These are phyloP conservation scores for Pollenia labialis DNA, from an alignment of 2,888 invertebrate genomes.

Conservation along the genomic window DNA sequence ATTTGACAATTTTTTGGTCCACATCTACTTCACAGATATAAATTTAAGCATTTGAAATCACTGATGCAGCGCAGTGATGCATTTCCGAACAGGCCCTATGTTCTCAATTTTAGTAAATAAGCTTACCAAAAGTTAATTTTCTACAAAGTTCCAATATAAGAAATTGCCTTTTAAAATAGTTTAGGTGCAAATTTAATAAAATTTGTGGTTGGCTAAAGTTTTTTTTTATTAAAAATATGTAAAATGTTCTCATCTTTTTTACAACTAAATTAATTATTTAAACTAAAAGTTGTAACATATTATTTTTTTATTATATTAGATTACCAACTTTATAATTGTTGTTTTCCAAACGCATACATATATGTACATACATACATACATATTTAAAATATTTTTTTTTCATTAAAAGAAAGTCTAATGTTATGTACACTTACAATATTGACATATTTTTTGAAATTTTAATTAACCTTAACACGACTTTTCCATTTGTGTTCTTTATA, in stretches of 20 bases:
- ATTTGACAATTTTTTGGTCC: no score
- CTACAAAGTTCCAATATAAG: no score
- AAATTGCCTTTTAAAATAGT: neutral
- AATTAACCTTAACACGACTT: constrained; percentile 21
- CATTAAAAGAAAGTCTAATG: constrained; percentile 17
- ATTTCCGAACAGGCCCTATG: no score
- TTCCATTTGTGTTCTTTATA: constrained; percentile 67
- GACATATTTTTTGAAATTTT: constrained; percentile 14
- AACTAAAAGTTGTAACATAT: constrained; percentile 37
- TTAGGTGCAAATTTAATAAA: neutral
- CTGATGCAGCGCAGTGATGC: no score
- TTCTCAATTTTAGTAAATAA: no score
- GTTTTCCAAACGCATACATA: constrained; percentile 10
- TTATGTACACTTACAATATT: constrained; percentile 18
- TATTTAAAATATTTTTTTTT: constrained; percentile 1
- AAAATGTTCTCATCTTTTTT: neutral
- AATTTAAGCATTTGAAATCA: no score
- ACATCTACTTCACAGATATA: no score
- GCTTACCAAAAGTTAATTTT: no score
- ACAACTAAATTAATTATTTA: constrained; percentile 18
- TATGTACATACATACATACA: neutral
- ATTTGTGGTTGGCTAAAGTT: constrained; percentile 2
- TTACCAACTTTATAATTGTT: constrained; percentile 28
- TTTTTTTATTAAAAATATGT: constrained; percentile 12
- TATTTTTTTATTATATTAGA: constrained; percentile 5